Base-by-base conservation (phyloP, 2,888 invertebrate genomes). In the Ectropis crepuscularia region DNA sequence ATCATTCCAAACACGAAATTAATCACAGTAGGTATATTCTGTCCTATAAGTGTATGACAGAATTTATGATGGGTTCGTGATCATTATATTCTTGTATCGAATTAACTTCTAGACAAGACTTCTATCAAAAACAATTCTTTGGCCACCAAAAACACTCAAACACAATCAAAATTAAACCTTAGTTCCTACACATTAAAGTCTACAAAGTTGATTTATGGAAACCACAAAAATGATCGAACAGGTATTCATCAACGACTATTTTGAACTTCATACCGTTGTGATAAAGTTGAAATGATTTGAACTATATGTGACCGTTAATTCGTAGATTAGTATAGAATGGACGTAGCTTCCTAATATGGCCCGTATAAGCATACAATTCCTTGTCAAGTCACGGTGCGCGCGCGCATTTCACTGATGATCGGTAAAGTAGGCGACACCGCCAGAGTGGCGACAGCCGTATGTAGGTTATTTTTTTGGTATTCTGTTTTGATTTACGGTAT, bases 351-450 rank as follows among this genome's bases (percentile, higher is more conserved):
- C 61, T 66, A 69, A 67, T 67, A 67, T 48, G 61, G 67, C 57
- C 57, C 12, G 67, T 57, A 70, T 90, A 89, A 90, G 45, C 86
- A 73, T 79, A 76, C 83, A 69, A 90, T 90, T 90, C 80, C 84
- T 68, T 79, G 84, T 78, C 89, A 84, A 85, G 86, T 88, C 89
- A 88, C 87, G 89, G 69, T 80, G 86, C 80, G 80, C 70, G 62
- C 49, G 76, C 82, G 84, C 81, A 77, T 79, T 85, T 80, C 78
- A 79, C 82, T 77, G 53, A 47, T 41, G 53, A 47, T 41, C 46
- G 51, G 28, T 41, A 51, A 5, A 42, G 41, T 28, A 28, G 16
- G 16, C 6, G 5, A 39, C n/a, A 38, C 45, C 59, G 61, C 41
- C 61, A 8, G 8, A 47, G 46, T 59, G 63, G 59, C 65, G 50